Evolutionary conservation across 2,113 vertebrate species (phyloP), one percentile per base, ranked within the genome.

Genomic region (Pseudopodoces humilis): DNA sequence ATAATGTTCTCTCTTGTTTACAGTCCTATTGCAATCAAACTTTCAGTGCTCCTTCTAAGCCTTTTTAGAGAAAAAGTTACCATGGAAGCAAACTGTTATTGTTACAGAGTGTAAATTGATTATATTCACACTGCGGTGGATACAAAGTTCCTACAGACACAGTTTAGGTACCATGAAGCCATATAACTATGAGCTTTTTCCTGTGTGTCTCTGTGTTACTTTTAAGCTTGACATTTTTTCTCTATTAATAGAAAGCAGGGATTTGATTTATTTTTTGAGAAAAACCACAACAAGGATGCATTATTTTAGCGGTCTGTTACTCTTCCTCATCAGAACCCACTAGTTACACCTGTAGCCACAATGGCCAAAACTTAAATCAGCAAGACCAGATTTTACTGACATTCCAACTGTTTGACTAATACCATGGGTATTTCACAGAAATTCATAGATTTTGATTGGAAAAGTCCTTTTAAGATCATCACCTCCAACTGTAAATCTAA

Each of bases 41-140:
- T 96, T 95, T 96, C 96, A 97, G 94, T 97, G 92, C 93, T 98
- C 93, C 88, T 98, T 97, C 95, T 95, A 97, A 96, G 94, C 72
- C 93, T 97, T 96, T 90, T 84, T n/a, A 90, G 91, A 43, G 55
- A 96, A 88, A 86, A 74, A 87, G 92, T 97, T 94, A 96, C 47
- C 60, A 94, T 70, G 91, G 76, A 96, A 96, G 86, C 58, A 93
- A 97, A 95, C 44, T 9, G 1, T 88, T 93, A 79, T 33, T 0
- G 0, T 75, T 81, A 85, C 14, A 80, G 43, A 80, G 37, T 37
- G 33, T 91, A 85, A 90, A 92, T 3, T 43, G 53, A 67, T 78
- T 44, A 92, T 44, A 90, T 94, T 84, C 44, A 20, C 86, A 33
- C 33, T 67, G 71, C 63, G 85, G 84, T 44, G 72, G 47, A 59